Evolutionary conservation across 2,888 invertebrate species (phyloP), one percentile per base, ranked within the genome.

Genomic region (Cataglyphis altisquamis): DNA sequence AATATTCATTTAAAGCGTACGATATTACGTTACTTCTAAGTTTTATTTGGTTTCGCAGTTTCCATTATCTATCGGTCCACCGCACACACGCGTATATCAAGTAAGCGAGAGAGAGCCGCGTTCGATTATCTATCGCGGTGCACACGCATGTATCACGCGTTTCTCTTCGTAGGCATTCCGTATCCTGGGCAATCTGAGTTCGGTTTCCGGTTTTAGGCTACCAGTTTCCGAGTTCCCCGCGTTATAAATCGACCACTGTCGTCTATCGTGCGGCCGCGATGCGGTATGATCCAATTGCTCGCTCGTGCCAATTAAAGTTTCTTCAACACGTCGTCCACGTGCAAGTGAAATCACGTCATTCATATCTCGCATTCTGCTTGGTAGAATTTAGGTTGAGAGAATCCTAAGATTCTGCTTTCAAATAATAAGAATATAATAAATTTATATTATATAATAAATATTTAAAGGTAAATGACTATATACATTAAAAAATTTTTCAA

Each of bases 241-340:
- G 66, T 73, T 55, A 60, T 41, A 66, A 52, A 72, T 83, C 67
- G 81, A 21, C 57, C 80, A 78, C n/a, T 15, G 64, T 64, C 39
- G 64, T 12, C 64, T 63, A 29, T 74, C 73, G 73, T 25, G 82
- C 25, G 74, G 64, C 67, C 60, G 72, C 80, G 74, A 85, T 67
- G 60, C 78, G 70, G 78, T 75, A 73, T 82, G 87, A 87, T 87
- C 87, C 60, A 87, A 82, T 87, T 87, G 39, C n/a, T n/a, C 57
- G 70, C 73, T 75, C 83, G 83, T 81, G 67, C 72, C 64, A 57
- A 85, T 60, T 75, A 72, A 70, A 60, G 68, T 84, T 84, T 82
- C 85, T 85, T 84, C 78, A 84, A 85, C 78, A 36, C 83, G 70
- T 82, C 70, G 72, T 66, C 41, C 52, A 36, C 36, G 32, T 64